phyloP scores from a whole-genome alignment of 2,888 invertebrate genomes.

The Noctua comes region DNA sequence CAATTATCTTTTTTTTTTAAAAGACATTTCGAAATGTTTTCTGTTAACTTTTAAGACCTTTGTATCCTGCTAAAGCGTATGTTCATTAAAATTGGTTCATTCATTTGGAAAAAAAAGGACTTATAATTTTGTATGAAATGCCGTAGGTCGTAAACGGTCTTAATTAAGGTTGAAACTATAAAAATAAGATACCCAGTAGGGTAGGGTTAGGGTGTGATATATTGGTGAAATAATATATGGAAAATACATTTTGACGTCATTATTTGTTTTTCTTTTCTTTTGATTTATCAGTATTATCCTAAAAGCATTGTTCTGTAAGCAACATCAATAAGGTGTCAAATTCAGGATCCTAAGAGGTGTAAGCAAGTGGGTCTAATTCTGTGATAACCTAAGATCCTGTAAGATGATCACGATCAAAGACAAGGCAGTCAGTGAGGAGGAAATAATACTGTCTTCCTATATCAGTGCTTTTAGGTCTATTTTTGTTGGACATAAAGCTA shows the following conservation, averaged over 20 bases:
- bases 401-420: conserved; percentile 51
- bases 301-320: conserved; percentile 17
- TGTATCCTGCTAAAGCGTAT: no score
- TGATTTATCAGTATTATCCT: neutral
- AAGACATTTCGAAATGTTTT: no score
- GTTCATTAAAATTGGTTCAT: no score
- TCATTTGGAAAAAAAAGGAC: no score
- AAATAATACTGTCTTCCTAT: conserved; percentile 32
- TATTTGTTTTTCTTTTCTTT: neutral
- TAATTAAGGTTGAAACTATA: neutral
- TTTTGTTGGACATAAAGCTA: conserved; percentile 1
- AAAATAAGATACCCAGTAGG: neutral
- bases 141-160: no score
- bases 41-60: no score
- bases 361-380: conserved; percentile 19
- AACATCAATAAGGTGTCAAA: conserved; percentile 2
- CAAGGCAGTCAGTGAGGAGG: conserved; percentile 34
- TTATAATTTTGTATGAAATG: no score
- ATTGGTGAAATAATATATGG: neutral
- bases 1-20: no score
- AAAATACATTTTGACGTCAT: neutral
- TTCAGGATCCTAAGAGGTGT: conserved; percentile 5
- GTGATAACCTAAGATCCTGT: conserved; percentile 20
- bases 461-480: neutral
- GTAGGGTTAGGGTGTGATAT: neutral